Conservation (phyloP, 1,140 invertebrate genomes). For the Drosophila lacertosa region DNA sequence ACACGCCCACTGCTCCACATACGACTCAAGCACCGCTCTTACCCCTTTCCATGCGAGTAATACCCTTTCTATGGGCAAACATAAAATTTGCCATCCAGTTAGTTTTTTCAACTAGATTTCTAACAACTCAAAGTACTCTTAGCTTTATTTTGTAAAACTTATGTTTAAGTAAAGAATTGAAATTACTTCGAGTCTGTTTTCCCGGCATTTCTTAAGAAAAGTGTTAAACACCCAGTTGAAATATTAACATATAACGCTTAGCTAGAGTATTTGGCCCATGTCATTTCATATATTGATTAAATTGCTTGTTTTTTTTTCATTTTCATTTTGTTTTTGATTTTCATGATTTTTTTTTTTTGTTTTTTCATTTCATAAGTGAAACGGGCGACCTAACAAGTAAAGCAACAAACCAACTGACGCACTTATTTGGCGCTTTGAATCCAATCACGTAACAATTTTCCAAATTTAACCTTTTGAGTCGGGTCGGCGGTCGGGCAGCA, state of each 20-base stretch:
- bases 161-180: too few species aligned
- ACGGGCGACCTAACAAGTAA: conserved; percentile 4
- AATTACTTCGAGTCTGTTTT: too few species aligned
- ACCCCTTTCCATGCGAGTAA: conserved; percentile 1
- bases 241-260: too few species aligned
- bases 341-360: conserved; percentile 3
- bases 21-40: not conserved
- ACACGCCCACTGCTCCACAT: not conserved
- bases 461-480: conserved; percentile 80
- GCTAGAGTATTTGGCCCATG: conserved; percentile 12
- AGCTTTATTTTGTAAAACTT: too few species aligned
- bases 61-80: not conserved
- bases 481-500: conserved; percentile 31
- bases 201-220: too few species aligned
- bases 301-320: conserved; percentile 29
- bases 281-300: not conserved
- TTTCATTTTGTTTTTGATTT: conserved; percentile 32
- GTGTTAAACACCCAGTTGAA: too few species aligned
- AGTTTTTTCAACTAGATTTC: not conserved
- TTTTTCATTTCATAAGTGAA: conserved; percentile 71
- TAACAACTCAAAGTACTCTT: too few species aligned
- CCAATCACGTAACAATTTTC: conserved; percentile 82
- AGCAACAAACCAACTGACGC: conserved; percentile 61
- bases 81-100: too few species aligned
- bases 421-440: conserved; percentile 82